Conservation (phyloP, 1,140 invertebrate genomes). For the Fopius arisanus region DNA sequence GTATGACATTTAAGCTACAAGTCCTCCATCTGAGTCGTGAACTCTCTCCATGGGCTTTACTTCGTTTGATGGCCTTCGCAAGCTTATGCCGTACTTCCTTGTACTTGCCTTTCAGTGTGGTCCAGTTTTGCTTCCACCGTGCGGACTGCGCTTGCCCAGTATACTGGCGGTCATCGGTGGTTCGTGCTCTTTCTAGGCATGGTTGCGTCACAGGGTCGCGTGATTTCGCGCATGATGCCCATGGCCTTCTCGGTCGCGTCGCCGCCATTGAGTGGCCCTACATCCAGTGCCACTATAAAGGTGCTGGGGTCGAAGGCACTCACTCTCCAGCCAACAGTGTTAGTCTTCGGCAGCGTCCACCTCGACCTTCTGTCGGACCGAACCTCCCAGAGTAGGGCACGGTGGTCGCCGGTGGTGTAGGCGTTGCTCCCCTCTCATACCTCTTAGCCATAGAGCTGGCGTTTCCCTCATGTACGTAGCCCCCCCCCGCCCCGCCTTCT, state of each 20-base stretch:
- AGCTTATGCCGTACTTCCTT: slow-evolving; percentile 4
- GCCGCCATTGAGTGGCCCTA: not conserved
- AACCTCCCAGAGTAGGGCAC: not conserved
- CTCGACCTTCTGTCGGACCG: not conserved
- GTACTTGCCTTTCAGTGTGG: not conserved
- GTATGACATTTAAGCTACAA: not conserved
- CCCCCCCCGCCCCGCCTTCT: no score
- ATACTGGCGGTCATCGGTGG: not conserved
- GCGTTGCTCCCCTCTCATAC: slow-evolving; percentile 1
- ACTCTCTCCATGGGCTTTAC: slow-evolving; percentile 31
- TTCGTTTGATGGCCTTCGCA: slow-evolving; percentile 23
- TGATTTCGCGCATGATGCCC: not conserved
- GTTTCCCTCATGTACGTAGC: slow-evolving; percentile 4
- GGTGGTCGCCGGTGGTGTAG: slow-evolving; percentile 17
- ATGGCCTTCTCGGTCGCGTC: not conserved
- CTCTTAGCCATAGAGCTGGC: slow-evolving; percentile 16
- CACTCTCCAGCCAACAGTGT: not conserved
- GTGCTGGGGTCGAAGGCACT: not conserved
- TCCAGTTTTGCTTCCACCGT: not conserved
- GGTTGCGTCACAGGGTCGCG: slow-evolving; percentile 4
- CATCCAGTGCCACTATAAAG: not conserved
- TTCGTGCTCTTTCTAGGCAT: slow-evolving; percentile 7
- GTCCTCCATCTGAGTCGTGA: slow-evolving; percentile 36
- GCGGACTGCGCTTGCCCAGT: slow-evolving; percentile 27
- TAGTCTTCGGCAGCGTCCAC: not conserved